Percentiles rank a stretch among this genome's conserved stretches.
Evolutionary conservation across 2,888 invertebrate species (phyloP).

Genomic region (Ctena decussata): DNA sequence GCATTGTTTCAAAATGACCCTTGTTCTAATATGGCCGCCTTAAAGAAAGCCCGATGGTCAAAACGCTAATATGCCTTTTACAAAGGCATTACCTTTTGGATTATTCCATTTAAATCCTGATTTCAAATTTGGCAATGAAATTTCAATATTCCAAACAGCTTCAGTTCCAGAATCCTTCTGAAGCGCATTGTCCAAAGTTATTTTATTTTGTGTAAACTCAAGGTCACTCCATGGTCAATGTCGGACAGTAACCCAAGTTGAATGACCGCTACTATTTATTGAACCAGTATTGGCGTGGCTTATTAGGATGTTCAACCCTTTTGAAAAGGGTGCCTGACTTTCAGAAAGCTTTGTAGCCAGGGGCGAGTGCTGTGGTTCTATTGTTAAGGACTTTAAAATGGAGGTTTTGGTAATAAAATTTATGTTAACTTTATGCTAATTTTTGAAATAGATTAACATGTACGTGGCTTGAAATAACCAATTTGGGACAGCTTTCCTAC

Average conservation of each 20-base stretch:
- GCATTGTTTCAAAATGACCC: too few relatives aligned
- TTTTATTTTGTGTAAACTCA: background rate
- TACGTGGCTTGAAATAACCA: background rate
- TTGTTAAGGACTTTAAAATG: conserved; percentile 6
- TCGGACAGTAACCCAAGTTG: conserved; percentile 51
- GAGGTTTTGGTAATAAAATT: background rate
- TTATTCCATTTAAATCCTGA: too few relatives aligned
- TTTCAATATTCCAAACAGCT: background rate
- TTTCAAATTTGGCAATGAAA: too few relatives aligned
- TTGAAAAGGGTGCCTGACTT: background rate
- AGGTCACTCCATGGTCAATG: conserved; percentile 43
- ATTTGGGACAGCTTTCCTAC: background rate
- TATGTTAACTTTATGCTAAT: conserved; percentile 1
- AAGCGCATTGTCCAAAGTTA: background rate
- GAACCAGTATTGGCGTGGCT: background rate
- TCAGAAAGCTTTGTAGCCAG: background rate
- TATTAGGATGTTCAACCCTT: background rate
- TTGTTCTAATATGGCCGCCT: too few relatives aligned
- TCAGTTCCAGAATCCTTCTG: background rate
- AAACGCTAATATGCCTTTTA: too few relatives aligned
- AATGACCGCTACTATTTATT: conserved; percentile 43
- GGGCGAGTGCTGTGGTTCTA: background rate
- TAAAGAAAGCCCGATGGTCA: too few relatives aligned
- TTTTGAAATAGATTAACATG: background rate
- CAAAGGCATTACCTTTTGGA: too few relatives aligned